Percentiles rank a stretch among this genome's conserved stretches.
These are phyloP conservation scores for Tetramorium simillimum DNA, from an alignment of 1,140 invertebrate species.

Conservation along the genomic window DNA sequence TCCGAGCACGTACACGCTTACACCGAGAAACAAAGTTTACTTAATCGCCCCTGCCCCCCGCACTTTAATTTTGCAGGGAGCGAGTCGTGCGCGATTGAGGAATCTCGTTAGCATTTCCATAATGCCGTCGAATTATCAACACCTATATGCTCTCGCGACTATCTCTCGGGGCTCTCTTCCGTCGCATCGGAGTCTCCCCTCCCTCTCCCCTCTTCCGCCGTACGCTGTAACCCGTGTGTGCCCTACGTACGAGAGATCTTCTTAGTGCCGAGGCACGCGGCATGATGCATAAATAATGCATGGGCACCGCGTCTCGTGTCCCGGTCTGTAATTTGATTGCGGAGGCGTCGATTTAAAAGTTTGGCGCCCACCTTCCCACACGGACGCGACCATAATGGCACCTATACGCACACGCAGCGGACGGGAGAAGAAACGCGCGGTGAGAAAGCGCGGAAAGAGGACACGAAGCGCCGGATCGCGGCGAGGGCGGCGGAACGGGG, in stretches of 20 bases:
- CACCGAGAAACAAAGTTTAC: slow-evolving; percentile 49
- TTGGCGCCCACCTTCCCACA: slow-evolving; percentile 75
- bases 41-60: slow-evolving; percentile 29
- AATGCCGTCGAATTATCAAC: slow-evolving; percentile 74
- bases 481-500: slow-evolving; percentile 5
- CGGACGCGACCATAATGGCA: slow-evolving; percentile 74
- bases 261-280: slow-evolving; percentile 75
- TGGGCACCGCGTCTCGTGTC: slow-evolving; percentile 75
- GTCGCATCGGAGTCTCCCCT: no score
- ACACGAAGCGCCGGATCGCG: slow-evolving; percentile 18
- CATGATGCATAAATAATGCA: slow-evolving; percentile 82
- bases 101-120: slow-evolving; percentile 72
- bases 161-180: slow-evolving; percentile 9
- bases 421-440: neutral
- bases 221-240: neutral
- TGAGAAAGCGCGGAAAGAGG: slow-evolving; percentile 19
- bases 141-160: slow-evolving; percentile 60
- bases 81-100: slow-evolving; percentile 38
- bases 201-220: neutral
- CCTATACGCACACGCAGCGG: slow-evolving; percentile 55
- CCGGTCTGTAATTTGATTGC: slow-evolving; percentile 82
- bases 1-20: slow-evolving; percentile 54
- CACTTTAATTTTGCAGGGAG: slow-evolving; percentile 57
- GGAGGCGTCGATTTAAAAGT: slow-evolving; percentile 81
- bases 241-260: slow-evolving; percentile 31